phyloP scores from a whole-genome alignment of 2,113 vertebrate genomes.

The Turnix velox region DNA sequence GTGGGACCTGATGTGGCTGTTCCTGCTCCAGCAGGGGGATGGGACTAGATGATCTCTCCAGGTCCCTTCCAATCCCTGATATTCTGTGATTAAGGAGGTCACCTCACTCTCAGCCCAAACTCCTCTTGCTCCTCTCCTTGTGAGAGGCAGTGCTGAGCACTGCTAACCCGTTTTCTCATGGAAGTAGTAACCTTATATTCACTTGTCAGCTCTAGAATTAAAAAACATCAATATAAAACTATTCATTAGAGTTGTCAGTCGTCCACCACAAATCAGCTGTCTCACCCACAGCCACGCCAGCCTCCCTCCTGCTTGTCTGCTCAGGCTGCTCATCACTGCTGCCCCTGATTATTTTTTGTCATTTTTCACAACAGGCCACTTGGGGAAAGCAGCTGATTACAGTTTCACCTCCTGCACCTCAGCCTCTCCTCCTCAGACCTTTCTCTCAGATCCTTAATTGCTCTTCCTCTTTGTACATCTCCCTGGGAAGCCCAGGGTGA shows the following conservation, averaged over 20 bases:
- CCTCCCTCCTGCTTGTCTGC: not conserved
- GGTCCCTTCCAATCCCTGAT: too few relatives aligned
- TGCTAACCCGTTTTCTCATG: not conserved
- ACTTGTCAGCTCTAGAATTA: conserved; percentile 1
- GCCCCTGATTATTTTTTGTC: conserved; percentile 20
- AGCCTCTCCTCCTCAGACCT: not conserved
- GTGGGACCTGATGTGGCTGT: too few relatives aligned
- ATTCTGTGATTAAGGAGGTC: too few relatives aligned
- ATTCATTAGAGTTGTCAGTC: not conserved
- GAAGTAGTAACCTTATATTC: not conserved
- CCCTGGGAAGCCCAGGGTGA: not conserved
- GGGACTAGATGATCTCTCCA: too few relatives aligned
- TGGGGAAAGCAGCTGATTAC: conserved; percentile 43
- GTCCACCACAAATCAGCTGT: not conserved
- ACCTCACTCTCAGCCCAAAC: too few relatives aligned
- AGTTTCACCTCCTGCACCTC: conserved; percentile 29
- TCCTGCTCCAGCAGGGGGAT: too few relatives aligned
- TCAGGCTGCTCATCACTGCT: conserved; percentile 23
- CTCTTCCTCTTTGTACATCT: not conserved
- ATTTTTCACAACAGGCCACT: conserved; percentile 44
- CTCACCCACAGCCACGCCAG: not conserved
- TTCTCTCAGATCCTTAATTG: conserved; percentile 7
- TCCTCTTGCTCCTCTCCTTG: not conserved
- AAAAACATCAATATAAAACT: conserved; percentile 24
- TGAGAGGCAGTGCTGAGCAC: not conserved